Base-by-base conservation (phyloP, 2,113 vertebrate species). In the Lampris megalopsis region DNA sequence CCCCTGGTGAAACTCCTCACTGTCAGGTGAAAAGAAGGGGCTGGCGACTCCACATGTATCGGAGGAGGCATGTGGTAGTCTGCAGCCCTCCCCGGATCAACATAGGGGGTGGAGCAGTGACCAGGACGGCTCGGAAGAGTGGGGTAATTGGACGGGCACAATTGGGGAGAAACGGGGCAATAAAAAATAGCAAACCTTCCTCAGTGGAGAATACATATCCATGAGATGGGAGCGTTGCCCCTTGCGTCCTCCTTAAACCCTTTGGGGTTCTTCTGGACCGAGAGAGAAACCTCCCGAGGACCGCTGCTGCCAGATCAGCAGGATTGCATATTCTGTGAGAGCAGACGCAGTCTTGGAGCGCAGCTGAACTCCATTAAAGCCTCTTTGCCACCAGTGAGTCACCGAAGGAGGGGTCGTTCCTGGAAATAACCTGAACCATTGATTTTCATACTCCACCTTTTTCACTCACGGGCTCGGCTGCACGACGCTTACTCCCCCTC, bases 381-480 rank as follows among this genome's bases (percentile, higher is more conserved):
- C 3, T 53, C 50, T 40, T 47, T 62, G 49, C 41, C 53, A 37
- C 56, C 38, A 59, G 78, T 58, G 61, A 79, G 38, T 68, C 69
- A 52, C 45, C 6, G 49, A 57, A 24, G 42, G 77, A 75, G 62
- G 75, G 64, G 68, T 83, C 42, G 50, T 62, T 24, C 24, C 24
- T 24, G 24, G n/a, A 73, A 87, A 81, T 47, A 58, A 24, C 54
- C 7, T 69, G 50, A 57, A 62, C 52, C 42, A 36, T 67, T 36
- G 24, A 53, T 71, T 83, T 6, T 41, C 24, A 37, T 60, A 63
- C 63, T 71, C 54, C 54, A 58, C 47, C 43, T 43, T 52, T 64
- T 68, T 79, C 76, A 77, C 66, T 77, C 76, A 47, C 57, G 64
- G 9, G n/a, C 71, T 57, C 68, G 56, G 75, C 69, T 76, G 66